Base-by-base conservation (phyloP, 2,797 vertebrate genomes). In the Furcifer pardalis region DNA sequence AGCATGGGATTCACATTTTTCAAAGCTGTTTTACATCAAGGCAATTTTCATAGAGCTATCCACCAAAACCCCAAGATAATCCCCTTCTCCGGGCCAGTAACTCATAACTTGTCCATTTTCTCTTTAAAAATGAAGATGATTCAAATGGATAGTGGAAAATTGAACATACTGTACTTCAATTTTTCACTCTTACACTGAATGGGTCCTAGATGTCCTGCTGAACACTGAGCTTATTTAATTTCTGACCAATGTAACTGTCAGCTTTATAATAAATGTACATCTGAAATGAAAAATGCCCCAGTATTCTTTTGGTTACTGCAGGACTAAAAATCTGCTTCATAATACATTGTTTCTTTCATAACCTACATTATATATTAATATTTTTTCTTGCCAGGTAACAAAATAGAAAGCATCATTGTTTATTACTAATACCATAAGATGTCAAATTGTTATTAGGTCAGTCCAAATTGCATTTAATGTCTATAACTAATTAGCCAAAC, bases 401-500 rank as follows among this genome's bases (percentile, higher is more conserved):
- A 32, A 0, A 72, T 15, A 0, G 35, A 73, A 27, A 25, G 44
- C n/a, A 37, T 71, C 56, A 79, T 74, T 46, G 35, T 2, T n/a
- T 65, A 10, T 17, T 27, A 52, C 37, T 7, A 77, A 17, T 49
- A 37, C 66, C 46, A 3, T 68, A 10, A 0, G 78, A 59, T n/a
- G 63, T 1, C 4, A 32, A 1, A 1, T 27, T 59, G 44, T 37
- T 23, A 68, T 12, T 6, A 52, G 81, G 27, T 74, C 62, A 74
- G 77, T 78, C 6, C n/a, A 21, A 71, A 88, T 63, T 35, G 3
- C 82, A 63, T 32, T 63, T 44, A 75, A 75, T 72, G 85, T 46
- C 66, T 49, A 2, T 0, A 59, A 76, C 10, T 52, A 46, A 3
- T 15, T 2, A 62, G 1, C 37, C 0, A 87, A 65, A 8, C 23